These are phyloP conservation scores for Columba janthina DNA, from an alignment of 2,113 vertebrate species.

Conservation along the genomic window DNA sequence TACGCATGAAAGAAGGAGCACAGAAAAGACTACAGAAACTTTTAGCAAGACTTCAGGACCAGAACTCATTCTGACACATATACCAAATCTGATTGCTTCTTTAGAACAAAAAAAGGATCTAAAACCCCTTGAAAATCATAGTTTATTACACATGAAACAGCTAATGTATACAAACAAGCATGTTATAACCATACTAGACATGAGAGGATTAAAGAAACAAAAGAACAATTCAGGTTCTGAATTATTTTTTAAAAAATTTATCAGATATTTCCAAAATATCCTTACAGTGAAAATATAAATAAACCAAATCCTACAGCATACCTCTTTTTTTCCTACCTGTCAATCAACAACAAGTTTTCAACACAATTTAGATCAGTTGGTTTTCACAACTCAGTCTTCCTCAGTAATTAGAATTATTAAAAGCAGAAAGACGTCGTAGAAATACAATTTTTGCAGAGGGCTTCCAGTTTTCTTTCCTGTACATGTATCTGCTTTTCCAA, in stretches of 20 bases:
- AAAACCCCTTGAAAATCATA: neutral
- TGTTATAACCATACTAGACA: neutral
- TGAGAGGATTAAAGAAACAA: neutral
- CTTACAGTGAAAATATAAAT: neutral
- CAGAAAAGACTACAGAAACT: neutral
- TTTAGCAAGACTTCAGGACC: neutral
- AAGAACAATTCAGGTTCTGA: neutral
- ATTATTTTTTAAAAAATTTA: neutral
- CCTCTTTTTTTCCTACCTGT: neutral
- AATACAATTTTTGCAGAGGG: neutral
- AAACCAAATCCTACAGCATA: neutral
- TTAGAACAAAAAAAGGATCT: neutral
- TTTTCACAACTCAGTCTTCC: neutral
- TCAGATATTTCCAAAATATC: neutral
- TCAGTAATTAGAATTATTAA: neutral
- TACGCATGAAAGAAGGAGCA: neutral
- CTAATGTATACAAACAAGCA: neutral
- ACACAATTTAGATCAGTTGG: neutral
- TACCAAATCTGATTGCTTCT: neutral
- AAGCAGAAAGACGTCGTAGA: neutral
- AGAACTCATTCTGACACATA: neutral
- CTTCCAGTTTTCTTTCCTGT: neutral
- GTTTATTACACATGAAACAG: neutral
- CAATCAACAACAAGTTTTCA: neutral
- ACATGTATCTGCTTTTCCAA: neutral